Evolutionary conservation across 2,797 vertebrate species (phyloP).

Genomic region (Pipistrellus nathusii): DNA sequence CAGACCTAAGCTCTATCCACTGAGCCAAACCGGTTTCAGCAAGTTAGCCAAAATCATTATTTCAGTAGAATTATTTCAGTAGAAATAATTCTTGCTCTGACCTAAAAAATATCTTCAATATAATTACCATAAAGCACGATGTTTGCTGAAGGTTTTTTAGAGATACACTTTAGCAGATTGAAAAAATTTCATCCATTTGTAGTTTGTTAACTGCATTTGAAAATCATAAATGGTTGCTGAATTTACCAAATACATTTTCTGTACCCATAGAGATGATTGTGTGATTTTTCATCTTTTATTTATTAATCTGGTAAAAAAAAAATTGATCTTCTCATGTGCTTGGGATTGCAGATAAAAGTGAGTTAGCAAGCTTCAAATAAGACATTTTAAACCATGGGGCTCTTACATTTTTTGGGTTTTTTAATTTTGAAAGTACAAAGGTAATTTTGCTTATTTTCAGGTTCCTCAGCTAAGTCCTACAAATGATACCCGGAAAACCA

Average conservation of each 20-base stretch:
- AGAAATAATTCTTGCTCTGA: neutral
- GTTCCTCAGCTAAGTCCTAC: neutral
- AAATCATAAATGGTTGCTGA: neutral
- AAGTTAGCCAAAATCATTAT: neutral
- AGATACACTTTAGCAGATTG: neutral
- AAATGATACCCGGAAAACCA: neutral
- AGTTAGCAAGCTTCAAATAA: neutral
- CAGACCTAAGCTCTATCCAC: too few species aligned
- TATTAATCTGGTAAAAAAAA: slow-evolving; percentile 16
- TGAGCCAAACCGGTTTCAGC: too few species aligned
- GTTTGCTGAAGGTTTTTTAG: neutral
- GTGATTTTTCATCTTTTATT: neutral
- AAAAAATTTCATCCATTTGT: neutral
- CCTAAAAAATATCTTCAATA: neutral
- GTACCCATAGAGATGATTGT: neutral
- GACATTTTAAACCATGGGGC: neutral
- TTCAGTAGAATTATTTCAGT: neutral
- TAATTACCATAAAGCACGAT: neutral
- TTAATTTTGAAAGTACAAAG: slow-evolving; percentile 3
- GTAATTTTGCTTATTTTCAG: slow-evolving; percentile 36
- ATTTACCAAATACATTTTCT: neutral
- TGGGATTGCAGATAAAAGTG: neutral
- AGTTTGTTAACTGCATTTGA: neutral
- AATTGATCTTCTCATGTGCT: neutral
- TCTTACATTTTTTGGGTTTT: neutral